phyloP scores from a whole-genome alignment of 1,140 invertebrate species.

The Solenopsis fugax region DNA sequence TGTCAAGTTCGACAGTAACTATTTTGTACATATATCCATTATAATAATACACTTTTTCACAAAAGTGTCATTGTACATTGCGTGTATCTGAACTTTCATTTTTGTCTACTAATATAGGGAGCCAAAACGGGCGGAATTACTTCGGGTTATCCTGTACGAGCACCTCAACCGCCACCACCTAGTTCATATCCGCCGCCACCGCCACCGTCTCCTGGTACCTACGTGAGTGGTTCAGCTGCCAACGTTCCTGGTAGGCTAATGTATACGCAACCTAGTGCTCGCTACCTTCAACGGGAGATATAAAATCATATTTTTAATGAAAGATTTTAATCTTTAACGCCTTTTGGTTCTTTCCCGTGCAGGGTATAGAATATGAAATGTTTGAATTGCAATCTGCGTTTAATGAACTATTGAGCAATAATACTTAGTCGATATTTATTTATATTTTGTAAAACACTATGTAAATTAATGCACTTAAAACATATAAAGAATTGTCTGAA shows the following conservation, averaged over 20 bases:
- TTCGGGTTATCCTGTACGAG: slow-evolving; percentile 87
- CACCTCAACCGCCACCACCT: slow-evolving; percentile 83
- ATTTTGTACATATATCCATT: slow-evolving; percentile 15
- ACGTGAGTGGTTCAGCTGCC: slow-evolving; percentile 81
- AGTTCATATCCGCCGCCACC: slow-evolving; percentile 80
- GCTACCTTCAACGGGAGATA: slow-evolving; percentile 83
- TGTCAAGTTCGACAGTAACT: not conserved
- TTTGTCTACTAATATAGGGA: slow-evolving; percentile 78
- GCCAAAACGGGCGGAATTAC: slow-evolving; percentile 88
- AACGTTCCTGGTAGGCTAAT: slow-evolving; percentile 82
- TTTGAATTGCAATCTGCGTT: not conserved
- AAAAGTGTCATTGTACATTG: not conserved
- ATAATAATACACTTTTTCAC: not conserved
- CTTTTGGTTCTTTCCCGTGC: too few species aligned
- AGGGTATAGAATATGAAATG: not conserved
- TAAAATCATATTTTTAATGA: slow-evolving; percentile 59
- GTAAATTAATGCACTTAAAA: not conserved
- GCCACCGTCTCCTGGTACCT: slow-evolving; percentile 78
- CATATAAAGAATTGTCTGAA: not conserved
- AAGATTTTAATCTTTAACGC: not conserved
- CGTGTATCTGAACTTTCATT: not conserved
- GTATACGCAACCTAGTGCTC: slow-evolving; percentile 82
- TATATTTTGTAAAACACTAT: not conserved
- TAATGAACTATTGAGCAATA: not conserved
- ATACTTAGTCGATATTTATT: not conserved